These are phyloP conservation scores for Gallinago paraguaiae DNA, from an alignment of 2,113 vertebrate species.

Conservation along the genomic window DNA sequence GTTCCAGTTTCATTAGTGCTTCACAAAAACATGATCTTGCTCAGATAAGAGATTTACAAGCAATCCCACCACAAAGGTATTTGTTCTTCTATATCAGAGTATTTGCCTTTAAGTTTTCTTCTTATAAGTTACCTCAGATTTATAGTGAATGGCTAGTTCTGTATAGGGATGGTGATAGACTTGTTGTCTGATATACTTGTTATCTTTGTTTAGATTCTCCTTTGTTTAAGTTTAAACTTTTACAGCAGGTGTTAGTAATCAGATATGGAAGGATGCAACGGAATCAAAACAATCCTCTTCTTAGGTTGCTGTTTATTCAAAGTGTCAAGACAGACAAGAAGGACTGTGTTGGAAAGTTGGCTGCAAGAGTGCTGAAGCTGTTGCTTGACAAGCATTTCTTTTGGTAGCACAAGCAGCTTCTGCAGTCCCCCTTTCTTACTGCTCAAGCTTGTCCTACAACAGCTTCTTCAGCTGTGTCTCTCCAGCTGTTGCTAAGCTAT, in stretches of 20 bases:
- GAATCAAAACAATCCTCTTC: neutral
- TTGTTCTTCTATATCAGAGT: neutral
- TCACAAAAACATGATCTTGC: neutral
- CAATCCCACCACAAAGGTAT: neutral
- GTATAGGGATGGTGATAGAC: neutral
- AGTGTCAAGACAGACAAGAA: neutral
- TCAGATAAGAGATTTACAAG: neutral
- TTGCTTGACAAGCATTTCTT: neutral
- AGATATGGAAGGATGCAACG: neutral
- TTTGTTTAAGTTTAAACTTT: neutral
- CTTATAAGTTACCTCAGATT: neutral
- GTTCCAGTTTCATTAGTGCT: neutral
- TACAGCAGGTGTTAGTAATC: slow-evolving; percentile 19
- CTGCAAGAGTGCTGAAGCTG: neutral
- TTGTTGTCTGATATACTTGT: neutral
- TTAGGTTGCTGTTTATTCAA: slow-evolving; percentile 17
- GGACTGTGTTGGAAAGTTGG: slow-evolving; percentile 3
- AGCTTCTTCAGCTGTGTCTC: neutral
- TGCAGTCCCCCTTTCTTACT: neutral
- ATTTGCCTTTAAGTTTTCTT: neutral
- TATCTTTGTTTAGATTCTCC: neutral
- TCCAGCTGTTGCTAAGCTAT: neutral
- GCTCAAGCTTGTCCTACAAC: neutral
- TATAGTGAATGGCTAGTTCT: neutral
- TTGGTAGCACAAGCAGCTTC: neutral